Evolutionary conservation across 1,140 invertebrate species (phyloP), one percentile per base, ranked within the genome.

Genomic region (Subanguina moxae): DNA sequence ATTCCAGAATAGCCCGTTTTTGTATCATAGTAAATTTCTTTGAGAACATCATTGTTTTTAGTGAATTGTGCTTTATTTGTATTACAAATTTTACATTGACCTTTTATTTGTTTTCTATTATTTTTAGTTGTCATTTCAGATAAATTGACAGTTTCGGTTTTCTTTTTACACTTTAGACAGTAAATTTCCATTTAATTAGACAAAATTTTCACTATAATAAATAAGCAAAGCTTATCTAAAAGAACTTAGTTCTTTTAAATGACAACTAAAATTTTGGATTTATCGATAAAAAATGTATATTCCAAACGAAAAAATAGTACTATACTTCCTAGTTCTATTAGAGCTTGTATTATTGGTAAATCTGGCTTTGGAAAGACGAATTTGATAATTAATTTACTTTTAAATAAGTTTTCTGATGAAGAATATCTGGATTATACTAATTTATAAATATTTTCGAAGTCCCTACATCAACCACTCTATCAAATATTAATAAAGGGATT

Each of bases 391-490:
- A 72, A 72, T 62, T 74, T 72, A 72, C 57, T 72, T 1, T 59
- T 72, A 27, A 42, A 62, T 32, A 38, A 48, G 52, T 72, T 42
- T 42, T 0, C 19, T 5, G 67, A 57, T 19, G 61, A 72, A 1
- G 71, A 72, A 57, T 72, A 72, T 62, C 52, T 72, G 17, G 71
- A 72, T 56, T 72, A 72, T 56, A 68, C 75, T 56, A 72, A 72
- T 52, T 61, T 72, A 17, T 75, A 48, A n/a, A 75, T 72, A 25
- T 72, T 72, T 75, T 65, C 71, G 28, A 75, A 76, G 1, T 69
- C 62, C 13, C 28, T 72, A 1, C 62, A 76, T 52, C 71, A 72
- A 75, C 71, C 71, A 1, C 57, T 69, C 13, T 72, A 72, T 74
- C 46, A 72, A 72, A 63, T 67, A 0, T 62, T 72, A 17, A 72